Conservation (phyloP, 2,113 vertebrate species). For the Ptyas mucosa region DNA sequence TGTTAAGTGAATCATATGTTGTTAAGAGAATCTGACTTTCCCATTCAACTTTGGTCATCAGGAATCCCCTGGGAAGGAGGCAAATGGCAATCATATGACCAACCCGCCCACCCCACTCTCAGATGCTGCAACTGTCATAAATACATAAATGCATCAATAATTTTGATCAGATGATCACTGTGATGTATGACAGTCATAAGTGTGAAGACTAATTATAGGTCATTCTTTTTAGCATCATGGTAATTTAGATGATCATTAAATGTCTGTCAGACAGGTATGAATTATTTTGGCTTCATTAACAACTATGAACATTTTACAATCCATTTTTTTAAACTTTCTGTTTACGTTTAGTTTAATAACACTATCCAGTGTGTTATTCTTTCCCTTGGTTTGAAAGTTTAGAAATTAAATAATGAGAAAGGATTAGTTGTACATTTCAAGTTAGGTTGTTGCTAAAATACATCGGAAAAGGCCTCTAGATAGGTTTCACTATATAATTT, state of each 20-base stretch:
- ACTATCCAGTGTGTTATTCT: background rate
- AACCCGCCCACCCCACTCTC: background rate
- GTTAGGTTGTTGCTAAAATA: conserved; percentile 66
- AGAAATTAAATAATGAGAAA: conserved; percentile 58
- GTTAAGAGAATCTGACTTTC: background rate
- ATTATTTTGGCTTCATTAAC: conserved; percentile 10
- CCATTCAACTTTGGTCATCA: background rate
- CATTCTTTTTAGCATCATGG: background rate
- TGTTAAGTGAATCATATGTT: background rate
- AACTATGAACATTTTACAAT: background rate
- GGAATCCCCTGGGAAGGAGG: background rate
- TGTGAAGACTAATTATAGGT: background rate
- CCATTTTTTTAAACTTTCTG: conserved; percentile 29
- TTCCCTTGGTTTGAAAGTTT: conserved; percentile 21
- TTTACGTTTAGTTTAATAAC: background rate
- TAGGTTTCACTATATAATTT: conserved; percentile 72
- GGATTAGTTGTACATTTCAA: conserved; percentile 60
- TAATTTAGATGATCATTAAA: background rate
- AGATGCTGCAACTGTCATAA: background rate
- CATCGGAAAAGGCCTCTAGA: conserved; percentile 70
- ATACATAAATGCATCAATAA: background rate
- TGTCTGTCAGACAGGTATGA: accelerated
- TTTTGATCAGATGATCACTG: background rate
- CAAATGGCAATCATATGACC: background rate
- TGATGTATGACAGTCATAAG: background rate